A percentile compares a stretch with the other conserved stretches of the same genome.
Conservation (phyloP, 1,140 invertebrate genomes). For the Tyrophagus putrescentiae region DNA sequence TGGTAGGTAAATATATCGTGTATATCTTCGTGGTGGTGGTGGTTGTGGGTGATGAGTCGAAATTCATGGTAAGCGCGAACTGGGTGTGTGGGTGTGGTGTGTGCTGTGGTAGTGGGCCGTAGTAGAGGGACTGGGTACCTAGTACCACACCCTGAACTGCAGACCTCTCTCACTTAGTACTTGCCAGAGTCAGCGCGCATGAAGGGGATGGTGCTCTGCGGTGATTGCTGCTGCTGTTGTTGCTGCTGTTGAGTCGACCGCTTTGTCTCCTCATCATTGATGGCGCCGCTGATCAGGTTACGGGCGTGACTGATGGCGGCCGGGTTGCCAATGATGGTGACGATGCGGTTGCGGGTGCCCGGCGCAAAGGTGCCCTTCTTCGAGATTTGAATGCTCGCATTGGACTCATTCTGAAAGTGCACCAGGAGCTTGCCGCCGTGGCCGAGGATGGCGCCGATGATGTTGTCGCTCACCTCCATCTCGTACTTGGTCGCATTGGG, state of each 20-base stretch:
- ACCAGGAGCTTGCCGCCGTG: conserved; percentile 85
- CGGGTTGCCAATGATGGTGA: conserved; percentile 76
- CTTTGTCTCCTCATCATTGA: conserved; percentile 85
- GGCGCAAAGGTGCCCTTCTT: conserved; percentile 95
- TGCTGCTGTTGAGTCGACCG: conserved; percentile 41
- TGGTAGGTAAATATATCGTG: too few species aligned
- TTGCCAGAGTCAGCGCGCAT: not conserved
- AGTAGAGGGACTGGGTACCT: too few species aligned
- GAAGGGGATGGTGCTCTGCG: not conserved
- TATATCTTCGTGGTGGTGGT: too few species aligned
- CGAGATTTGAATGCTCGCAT: conserved; percentile 93
- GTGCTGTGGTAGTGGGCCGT: too few species aligned
- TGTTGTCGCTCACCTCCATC: conserved; percentile 72
- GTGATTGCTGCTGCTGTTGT: not conserved
- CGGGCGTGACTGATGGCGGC: conserved; percentile 74
- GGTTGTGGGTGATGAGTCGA: too few species aligned
- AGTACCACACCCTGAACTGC: too few species aligned
- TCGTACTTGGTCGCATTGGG: conserved; percentile 65
- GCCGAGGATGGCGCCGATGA: conserved; percentile 90
- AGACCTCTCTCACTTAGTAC: too few species aligned
- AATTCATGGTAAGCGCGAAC: too few species aligned
- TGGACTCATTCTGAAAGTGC: conserved; percentile 89
- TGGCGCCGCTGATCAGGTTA: conserved; percentile 85
- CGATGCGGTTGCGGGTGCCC: conserved; percentile 87
- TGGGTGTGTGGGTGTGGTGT: too few species aligned